Evolutionary conservation across 2,888 invertebrate species (phyloP), one percentile per base, ranked within the genome.

Genomic region (Mermis nigrescens): DNA sequence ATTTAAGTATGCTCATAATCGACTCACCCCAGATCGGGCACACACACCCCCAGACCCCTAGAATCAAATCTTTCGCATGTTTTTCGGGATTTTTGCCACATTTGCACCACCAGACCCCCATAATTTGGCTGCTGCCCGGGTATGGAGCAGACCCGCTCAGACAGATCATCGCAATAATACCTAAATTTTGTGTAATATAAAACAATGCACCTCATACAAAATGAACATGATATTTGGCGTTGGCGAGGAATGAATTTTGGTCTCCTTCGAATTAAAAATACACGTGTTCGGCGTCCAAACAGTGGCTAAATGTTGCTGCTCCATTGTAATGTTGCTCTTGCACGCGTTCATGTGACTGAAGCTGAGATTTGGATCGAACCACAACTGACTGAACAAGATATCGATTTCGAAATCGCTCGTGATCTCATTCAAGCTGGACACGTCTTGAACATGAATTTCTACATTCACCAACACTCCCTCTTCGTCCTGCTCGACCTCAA

Each of bases 271-370:
- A 62, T 71, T 71, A 51, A 71, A 68, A 38, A 71, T 59, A 60
- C 70, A 71, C 12, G 68, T 70, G 57, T 71, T 71, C 1, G 71
- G 71, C 15, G 69, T 68, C 71, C 71, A 71, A 57, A 71, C 68
- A n/a, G 66, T 62, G 22, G 65, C 61, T 45, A 70, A 59, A 46
- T 64, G 62, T 22, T 63, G 60, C 1, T 69, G 61, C 62, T 71
- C 71, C 45, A 59, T 24, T 15, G 59, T 59, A 15, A 59, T 32
- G 27, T 59, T 59, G 1, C 7, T 38, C 22, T 55, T 28, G 27
- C 59, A 59, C 15, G 28, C n/a, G 4, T 57, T 59, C 55, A 59
- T 15, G 38, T 59, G 32, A 1, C 15, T 26, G 31, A 57, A 59
- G 27, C 46, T 59, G 55, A 59, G 29, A 4, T 19, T 7, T 19